Base-by-base conservation (phyloP, 2,113 vertebrate species). In the Marmota monax region DNA sequence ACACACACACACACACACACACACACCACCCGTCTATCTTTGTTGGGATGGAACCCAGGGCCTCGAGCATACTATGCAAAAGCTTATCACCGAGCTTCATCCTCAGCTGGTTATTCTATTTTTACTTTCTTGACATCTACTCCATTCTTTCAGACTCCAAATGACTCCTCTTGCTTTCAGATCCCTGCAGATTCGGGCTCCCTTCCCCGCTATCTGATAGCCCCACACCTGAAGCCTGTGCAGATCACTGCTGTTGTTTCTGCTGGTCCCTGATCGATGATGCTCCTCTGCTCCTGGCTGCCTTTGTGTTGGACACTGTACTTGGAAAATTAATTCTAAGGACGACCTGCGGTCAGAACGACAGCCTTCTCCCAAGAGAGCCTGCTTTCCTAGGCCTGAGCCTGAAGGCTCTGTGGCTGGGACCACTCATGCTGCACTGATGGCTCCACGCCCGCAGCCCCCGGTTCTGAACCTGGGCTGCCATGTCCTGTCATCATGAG, bases 381-480 rank as follows among this genome's bases (percentile, higher is more conserved):
- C 32, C 34, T 12, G 7, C 37, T 0, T 10, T 10, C 1, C 27
- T 48, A 51, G 9, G 39, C 39, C 25, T 10, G 11, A 13, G 0
- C 34, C n/a, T 0, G 16, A 39, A 34, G 63, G 80, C 4, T 6
- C 73, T 53, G 9, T 12, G 65, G 65, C n/a, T 0, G 0, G 88
- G 37, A 17, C 42, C 45, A 22, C 63, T 3, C 0, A 3, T 0
- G 1, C 77, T 42, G 14, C 10, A 3, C 0, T 1, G 37, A 39
- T 48, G 65, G 69, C 23, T 51, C 27, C 32, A 29, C 5, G 13
- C 29, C n/a, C 2, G 1, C 12, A 3, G 16, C 4, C 3, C 13
- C 1, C 0, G 16, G 10, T 9, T 22, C 18, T 12, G 17, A 53
- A 5, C 67, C 2, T 4, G 1, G 18, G 42, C n/a, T 5, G 1